Evolutionary conservation across 2,888 invertebrate genomes (phyloP), one percentile per base, ranked within the genome.

Genomic region (Penaeus monodon): DNA sequence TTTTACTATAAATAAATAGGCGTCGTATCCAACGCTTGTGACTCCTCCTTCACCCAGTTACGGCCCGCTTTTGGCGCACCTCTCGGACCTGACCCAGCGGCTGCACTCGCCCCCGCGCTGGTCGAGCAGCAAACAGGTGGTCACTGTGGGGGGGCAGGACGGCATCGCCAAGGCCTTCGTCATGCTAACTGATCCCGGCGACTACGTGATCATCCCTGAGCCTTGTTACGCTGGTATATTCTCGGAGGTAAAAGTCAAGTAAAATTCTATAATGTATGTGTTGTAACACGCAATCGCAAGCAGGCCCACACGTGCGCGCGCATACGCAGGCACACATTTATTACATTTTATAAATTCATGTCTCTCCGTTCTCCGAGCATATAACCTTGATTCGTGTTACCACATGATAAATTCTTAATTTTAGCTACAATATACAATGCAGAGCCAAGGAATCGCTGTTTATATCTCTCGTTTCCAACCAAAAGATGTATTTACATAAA

Each of bases 61-160:
- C 76, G 93, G 94, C 0, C 93, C 94, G 0, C 92, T 96, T 0
- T 90, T 95, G 0, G 92, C 93, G 84, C 94, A 94, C 90, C 92
- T 96, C 20, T 94, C 94, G 89, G 93, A 94, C 73, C 94, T 96
- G 91, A 95, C 95, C 91, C 92, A 93, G 76, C 92, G 93, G 80
- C 92, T 94, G 22, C 96, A 96, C 91, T 93, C 24, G 94, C 95
- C 96, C 0, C 96, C 96, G 0, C 92, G 94, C 8, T 93, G 94
- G 94, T 92, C 94, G 1, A 93, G 94, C 7, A 88, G 88, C 17
- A 91, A 92, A 24, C 91, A 96, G 1, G 92, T 96, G 65, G 93
- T 96, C 57, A 95, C 95, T 7, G 94, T 94, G 90, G 96, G 96
- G 6, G 94, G 95, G 33, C 96, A 96, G 92, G 96, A 96, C 91